Evolutionary conservation across 2,888 invertebrate species (phyloP).

Genomic region (Spilosoma lubricipeda): DNA sequence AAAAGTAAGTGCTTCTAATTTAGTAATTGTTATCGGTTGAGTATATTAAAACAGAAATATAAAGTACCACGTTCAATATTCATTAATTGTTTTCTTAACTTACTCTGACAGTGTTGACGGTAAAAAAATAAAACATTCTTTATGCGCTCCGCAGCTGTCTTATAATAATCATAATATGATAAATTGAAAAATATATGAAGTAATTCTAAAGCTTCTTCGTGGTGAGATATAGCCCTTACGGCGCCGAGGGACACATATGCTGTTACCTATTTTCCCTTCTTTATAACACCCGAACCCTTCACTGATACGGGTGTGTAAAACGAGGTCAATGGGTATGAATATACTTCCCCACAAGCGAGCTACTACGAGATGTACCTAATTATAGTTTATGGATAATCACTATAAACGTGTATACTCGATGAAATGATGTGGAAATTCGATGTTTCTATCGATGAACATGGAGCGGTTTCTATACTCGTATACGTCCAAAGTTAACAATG

Average conservation of each 20-base stretch:
- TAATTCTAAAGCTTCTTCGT: conserved; percentile 18
- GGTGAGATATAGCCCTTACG: conserved; percentile 22
- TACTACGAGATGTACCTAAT: conserved; percentile 30
- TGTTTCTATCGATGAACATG: neutral
- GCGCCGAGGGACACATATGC: conserved; percentile 18
- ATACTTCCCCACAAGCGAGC: conserved; percentile 32
- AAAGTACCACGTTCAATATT: neutral
- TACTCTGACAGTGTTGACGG: neutral
- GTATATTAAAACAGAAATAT: conserved; percentile 20
- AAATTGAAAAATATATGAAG: conserved; percentile 17
- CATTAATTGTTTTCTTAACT: conserved; percentile 1
- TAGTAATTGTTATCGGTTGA: conserved; percentile 25
- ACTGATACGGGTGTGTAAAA: conserved; percentile 34
- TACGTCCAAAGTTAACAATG: neutral
- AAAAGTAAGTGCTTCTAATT: conserved; percentile 42
- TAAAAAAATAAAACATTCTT: neutral
- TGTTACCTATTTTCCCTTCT: conserved; percentile 30
- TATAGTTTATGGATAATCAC: conserved; percentile 37
- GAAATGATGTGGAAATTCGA: neutral
- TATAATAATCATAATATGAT: conserved; percentile 6
- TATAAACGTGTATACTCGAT: neutral
- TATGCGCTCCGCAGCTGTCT: neutral
- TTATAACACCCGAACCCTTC: conserved; percentile 41
- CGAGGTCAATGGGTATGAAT: conserved; percentile 45
- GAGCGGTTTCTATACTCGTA: neutral